Evolutionary conservation across 2,888 invertebrate species (phyloP).

Genomic region (Brachynemurus nebulosus): DNA sequence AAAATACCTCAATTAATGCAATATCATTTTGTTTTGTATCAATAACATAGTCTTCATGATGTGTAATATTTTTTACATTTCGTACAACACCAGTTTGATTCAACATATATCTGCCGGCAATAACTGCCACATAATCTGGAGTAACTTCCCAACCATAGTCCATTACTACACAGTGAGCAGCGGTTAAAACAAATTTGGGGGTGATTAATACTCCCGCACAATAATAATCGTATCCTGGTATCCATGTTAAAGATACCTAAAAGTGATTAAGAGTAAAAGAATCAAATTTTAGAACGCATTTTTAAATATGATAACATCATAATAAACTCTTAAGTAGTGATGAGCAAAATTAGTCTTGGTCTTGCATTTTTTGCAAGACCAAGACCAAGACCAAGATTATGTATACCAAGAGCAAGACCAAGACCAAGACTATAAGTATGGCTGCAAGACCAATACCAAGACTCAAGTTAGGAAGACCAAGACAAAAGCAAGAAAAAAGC

Average conservation of each 20-base stretch:
- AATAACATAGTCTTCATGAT: background rate
- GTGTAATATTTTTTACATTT: background rate
- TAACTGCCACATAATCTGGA: background rate
- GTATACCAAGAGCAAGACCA: too few relatives aligned
- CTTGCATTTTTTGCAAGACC: too few relatives aligned
- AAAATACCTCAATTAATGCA: background rate
- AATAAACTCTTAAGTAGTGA: too few relatives aligned
- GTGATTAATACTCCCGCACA: slow-evolving; percentile 75
- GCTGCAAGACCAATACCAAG: too few relatives aligned
- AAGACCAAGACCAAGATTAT: too few relatives aligned
- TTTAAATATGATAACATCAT: too few relatives aligned
- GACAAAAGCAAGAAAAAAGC: too few relatives aligned
- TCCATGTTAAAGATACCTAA: background rate
- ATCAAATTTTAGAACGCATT: too few relatives aligned
- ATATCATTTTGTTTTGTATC: background rate
- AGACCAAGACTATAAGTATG: too few relatives aligned
- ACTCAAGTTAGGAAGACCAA: too few relatives aligned
- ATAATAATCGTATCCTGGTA: slow-evolving; percentile 27
- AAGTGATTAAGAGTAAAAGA: too few relatives aligned
- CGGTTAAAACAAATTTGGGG: slow-evolving; percentile 62
- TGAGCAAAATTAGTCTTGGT: too few relatives aligned
- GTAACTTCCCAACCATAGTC: background rate
- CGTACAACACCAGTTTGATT: background rate
- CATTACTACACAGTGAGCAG: slow-evolving; percentile 51
- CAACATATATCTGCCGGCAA: background rate